A percentile compares a stretch with the other conserved stretches of the same genome.
These are phyloP conservation scores for Lerista edwardsae DNA, from an alignment of 2,797 vertebrate genomes.

Conservation along the genomic window DNA sequence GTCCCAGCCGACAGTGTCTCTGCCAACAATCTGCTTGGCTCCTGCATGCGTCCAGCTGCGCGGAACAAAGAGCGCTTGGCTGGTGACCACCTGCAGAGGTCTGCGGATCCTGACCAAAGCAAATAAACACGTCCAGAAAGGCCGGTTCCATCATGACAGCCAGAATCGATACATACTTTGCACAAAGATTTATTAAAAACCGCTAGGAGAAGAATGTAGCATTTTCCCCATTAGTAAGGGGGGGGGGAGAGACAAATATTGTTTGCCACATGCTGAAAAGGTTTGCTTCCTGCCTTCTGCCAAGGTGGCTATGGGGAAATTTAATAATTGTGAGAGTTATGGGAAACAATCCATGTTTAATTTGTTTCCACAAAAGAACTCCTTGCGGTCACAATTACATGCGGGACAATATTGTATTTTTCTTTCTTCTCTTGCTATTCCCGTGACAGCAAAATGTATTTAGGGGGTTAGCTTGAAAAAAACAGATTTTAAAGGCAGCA, in stretches of 20 bases:
- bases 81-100: too few relatives aligned
- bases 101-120: background rate
- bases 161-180: background rate
- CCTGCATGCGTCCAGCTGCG: background rate
- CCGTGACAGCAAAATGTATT: background rate
- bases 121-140: slow-evolving; percentile 44
- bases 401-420: slow-evolving; percentile 54
- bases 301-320: slow-evolving; percentile 55
- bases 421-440: slow-evolving; percentile 55
- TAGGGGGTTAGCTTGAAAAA: background rate
- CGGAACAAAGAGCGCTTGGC: background rate
- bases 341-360: slow-evolving; percentile 62
- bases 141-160: slow-evolving; percentile 37
- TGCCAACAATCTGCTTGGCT: background rate
- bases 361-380: slow-evolving; percentile 63
- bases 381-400: slow-evolving; percentile 53
- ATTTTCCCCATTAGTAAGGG: background rate
- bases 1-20: background rate
- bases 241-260: slow-evolving; percentile 16
- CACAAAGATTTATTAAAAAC: slow-evolving; percentile 23
- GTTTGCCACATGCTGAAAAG: slow-evolving; percentile 38
- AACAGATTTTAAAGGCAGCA: background rate
- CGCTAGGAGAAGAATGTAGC: background rate
- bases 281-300: slow-evolving; percentile 48
- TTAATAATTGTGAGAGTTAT: slow-evolving; percentile 59